These are phyloP conservation scores for Sympetrum striolatum DNA, from an alignment of 2,888 invertebrate species.

Conservation along the genomic window DNA sequence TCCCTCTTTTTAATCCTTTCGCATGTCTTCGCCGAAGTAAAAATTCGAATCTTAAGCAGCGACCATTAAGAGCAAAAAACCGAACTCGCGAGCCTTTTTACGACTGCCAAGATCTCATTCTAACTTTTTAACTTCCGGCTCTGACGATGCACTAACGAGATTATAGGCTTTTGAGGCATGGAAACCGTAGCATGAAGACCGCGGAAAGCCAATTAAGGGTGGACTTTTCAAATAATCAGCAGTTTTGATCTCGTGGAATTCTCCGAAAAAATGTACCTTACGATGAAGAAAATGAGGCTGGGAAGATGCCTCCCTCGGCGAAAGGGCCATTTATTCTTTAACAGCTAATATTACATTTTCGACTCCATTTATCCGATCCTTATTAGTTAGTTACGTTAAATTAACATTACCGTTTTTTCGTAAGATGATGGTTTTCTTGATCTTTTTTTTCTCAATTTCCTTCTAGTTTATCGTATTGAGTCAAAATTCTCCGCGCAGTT, in stretches of 20 bases:
- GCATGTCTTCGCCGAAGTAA: background rate
- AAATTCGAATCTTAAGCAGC: background rate
- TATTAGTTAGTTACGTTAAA: too few species aligned
- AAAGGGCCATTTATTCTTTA: too few species aligned
- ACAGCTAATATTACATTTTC: too few species aligned
- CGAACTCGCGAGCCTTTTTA: background rate
- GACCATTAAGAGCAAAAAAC: background rate
- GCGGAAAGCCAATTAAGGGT: conserved; percentile 29
- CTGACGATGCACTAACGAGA: conserved; percentile 31
- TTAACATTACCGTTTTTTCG: too few species aligned
- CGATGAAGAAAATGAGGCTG: conserved; percentile 18
- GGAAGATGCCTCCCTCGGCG: background rate
- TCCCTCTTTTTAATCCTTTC: background rate
- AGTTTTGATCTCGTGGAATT: conserved; percentile 20
- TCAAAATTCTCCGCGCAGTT: too few species aligned
- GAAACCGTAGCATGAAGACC: background rate
- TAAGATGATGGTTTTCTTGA: too few species aligned
- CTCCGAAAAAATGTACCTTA: background rate
- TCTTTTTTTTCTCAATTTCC: too few species aligned
- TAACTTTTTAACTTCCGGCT: conserved; percentile 18
- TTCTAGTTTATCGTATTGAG: too few species aligned
- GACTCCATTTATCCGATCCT: too few species aligned
- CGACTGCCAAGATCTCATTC: conserved; percentile 24
- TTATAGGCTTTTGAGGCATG: conserved; percentile 28
- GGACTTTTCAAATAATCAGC: conserved; percentile 40